Conservation (phyloP, 2,113 vertebrate species). For the Cyrtonyx montezumae region DNA sequence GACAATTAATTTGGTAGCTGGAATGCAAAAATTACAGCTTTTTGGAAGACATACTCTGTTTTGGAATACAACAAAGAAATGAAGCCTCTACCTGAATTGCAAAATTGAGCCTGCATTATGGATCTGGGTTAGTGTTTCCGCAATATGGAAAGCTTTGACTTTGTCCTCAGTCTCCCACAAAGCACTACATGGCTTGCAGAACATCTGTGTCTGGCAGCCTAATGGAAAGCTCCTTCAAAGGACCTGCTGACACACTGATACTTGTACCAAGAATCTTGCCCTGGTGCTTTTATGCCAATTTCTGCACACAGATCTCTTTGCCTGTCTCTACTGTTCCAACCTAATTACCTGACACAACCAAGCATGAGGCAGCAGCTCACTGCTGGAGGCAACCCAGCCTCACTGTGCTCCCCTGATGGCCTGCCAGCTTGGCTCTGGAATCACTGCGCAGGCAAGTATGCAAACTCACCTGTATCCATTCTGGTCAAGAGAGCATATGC, state of each 20-base stretch:
- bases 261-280: neutral
- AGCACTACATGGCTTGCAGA: neutral
- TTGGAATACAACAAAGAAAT: neutral
- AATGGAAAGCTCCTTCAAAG: neutral
- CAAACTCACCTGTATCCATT: neutral
- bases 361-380: neutral
- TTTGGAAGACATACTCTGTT: neutral
- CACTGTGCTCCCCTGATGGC: neutral
- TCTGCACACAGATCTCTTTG: neutral
- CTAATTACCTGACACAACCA: neutral
- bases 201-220: neutral
- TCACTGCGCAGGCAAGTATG: neutral
- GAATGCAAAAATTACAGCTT: neutral
- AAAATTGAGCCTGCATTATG: constrained; percentile 11
- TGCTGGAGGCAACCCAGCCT: neutral
- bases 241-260: neutral
- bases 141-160: neutral
- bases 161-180: neutral
- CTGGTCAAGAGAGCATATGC: neutral
- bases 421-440: neutral
- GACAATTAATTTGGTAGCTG: neutral
- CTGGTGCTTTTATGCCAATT: neutral
- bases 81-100: neutral
- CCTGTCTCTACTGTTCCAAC: neutral
- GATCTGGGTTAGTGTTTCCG: neutral